A percentile compares a stretch with the other conserved stretches of the same genome.
Conservation (phyloP, 2,888 invertebrate species). For the Cosmia pyralina region DNA sequence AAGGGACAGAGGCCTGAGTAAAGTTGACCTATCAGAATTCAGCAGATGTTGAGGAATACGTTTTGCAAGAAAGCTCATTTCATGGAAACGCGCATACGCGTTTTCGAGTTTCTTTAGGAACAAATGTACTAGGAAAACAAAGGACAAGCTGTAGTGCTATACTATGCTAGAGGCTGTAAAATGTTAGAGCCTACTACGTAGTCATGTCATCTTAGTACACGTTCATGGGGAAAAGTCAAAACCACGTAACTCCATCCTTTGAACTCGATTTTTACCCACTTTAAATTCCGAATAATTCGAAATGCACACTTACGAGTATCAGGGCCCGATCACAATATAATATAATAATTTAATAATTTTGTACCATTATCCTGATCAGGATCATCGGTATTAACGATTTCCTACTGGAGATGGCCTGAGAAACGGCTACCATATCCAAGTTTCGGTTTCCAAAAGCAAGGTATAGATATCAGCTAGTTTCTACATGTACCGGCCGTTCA, state of each 20-base stretch:
- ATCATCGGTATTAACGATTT: too few species aligned
- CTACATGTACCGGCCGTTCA: too few species aligned
- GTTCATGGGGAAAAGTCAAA: constrained; percentile 30
- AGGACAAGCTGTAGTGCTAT: constrained; percentile 13
- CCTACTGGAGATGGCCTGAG: too few species aligned
- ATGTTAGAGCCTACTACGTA: background rate
- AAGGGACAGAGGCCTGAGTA: constrained; percentile 32
- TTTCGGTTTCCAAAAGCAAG: too few species aligned
- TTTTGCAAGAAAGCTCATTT: constrained; percentile 51
- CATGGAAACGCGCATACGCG: constrained; percentile 61
- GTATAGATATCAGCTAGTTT: too few species aligned
- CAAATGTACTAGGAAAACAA: constrained; percentile 62
- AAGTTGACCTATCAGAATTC: constrained; percentile 18
- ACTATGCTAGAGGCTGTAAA: background rate
- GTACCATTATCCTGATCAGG: too few species aligned
- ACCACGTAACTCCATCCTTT: constrained; percentile 29
- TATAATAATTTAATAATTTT: too few species aligned
- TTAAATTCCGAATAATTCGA: too few species aligned
- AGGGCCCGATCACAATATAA: too few species aligned
- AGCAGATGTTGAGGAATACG: constrained; percentile 1
- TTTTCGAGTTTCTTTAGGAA: constrained; percentile 69
- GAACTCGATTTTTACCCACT: too few species aligned
- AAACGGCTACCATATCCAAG: too few species aligned
- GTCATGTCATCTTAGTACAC: constrained; percentile 33
- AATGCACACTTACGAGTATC: too few species aligned